These are phyloP conservation scores for Volucella inanis DNA, from an alignment of 2,888 invertebrate genomes.

Conservation along the genomic window DNA sequence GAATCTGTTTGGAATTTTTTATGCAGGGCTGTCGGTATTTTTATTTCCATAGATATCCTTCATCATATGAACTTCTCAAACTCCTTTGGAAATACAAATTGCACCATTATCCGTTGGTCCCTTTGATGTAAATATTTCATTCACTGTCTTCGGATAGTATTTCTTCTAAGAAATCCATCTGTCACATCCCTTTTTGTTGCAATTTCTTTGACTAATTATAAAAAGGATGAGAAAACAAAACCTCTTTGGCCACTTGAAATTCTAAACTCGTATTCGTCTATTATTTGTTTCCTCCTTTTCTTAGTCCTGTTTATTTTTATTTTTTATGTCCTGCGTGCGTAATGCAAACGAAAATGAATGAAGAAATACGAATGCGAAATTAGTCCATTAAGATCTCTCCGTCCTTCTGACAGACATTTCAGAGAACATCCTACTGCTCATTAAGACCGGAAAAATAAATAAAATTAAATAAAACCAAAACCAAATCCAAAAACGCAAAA, in stretches of 20 bases:
- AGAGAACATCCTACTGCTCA: slow-evolving; percentile 37
- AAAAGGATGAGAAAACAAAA: not conserved
- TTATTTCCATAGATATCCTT: no score
- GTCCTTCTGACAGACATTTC: not conserved
- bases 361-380: slow-evolving; percentile 41
- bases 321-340: not conserved
- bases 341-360: not conserved
- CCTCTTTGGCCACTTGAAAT: slow-evolving; percentile 27
- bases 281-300: not conserved
- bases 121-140: no score
- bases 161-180: not conserved
- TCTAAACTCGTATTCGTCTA: slow-evolving; percentile 15
- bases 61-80: no score
- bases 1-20: no score
- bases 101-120: no score
- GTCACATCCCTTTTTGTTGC: not conserved
- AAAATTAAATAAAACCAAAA: not conserved
- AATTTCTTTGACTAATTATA: slow-evolving; percentile 17
- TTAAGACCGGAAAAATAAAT: slow-evolving; percentile 46
- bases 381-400: slow-evolving; percentile 44
- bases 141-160: no score
- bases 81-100: no score
- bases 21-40: no score
- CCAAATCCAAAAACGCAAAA: not conserved
- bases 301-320: not conserved